Evolutionary conservation across 2,113 vertebrate genomes (phyloP).

Genomic region (Nestor notabilis): DNA sequence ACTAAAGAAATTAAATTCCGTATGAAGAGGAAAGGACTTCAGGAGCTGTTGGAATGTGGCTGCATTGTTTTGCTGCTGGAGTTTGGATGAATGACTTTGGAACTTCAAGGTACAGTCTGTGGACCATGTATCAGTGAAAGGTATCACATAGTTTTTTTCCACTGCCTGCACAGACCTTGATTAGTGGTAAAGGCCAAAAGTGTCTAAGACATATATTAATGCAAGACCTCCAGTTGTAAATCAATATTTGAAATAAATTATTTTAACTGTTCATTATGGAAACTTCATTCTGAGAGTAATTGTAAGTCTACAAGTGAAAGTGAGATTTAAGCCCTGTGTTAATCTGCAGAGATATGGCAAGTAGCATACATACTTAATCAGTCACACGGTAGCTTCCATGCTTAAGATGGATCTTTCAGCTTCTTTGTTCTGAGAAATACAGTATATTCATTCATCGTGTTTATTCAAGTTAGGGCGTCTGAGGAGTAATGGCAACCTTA

Average conservation of each 20-base stretch:
- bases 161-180: constrained; percentile 27
- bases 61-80: neutral
- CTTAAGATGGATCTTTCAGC: constrained; percentile 19
- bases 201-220: constrained; percentile 37
- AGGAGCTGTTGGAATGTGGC: neutral
- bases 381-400: neutral
- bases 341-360: constrained; percentile 66
- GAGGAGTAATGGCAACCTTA: neutral
- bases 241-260: constrained; percentile 71
- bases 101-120: neutral
- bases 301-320: constrained; percentile 67
- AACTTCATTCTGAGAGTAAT: constrained; percentile 65
- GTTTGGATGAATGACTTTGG: neutral
- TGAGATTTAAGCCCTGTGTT: constrained; percentile 67
- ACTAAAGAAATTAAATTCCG: neutral
- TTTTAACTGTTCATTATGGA: constrained; percentile 60
- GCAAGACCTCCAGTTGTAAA: constrained; percentile 60
- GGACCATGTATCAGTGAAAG: neutral
- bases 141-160: neutral
- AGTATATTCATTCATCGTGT: constrained; percentile 16
- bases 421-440: constrained; percentile 49
- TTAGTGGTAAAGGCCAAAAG: constrained; percentile 34
- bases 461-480: constrained; percentile 33
- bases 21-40: neutral
- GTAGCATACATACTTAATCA: constrained; percentile 52